Evolutionary conservation across 37 sponge, comb jelly and placozoan species (phyloP).

Genomic region (Haliclona indistincta): DNA sequence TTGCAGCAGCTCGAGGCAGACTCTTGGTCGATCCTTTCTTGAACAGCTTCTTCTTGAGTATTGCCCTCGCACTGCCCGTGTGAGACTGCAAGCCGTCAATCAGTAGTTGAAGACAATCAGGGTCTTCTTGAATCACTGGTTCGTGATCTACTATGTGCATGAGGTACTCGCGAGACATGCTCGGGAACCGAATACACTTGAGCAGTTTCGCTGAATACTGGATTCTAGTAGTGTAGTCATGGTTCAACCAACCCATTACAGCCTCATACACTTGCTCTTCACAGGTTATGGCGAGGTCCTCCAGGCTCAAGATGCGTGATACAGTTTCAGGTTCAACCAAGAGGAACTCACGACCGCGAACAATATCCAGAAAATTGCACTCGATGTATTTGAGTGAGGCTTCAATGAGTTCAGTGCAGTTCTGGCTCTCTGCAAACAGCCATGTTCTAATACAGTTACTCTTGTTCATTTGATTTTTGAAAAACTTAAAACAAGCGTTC

Average conservation of each 20-base stretch:
- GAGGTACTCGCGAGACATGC: slow-evolving; percentile 65
- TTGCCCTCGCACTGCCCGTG: slow-evolving; percentile 13
- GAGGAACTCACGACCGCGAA: slow-evolving; percentile 60
- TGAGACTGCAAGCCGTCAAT: slow-evolving; percentile 62
- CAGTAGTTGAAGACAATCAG: slow-evolving; percentile 38
- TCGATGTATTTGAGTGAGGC: slow-evolving; percentile 60
- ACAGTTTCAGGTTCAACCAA: slow-evolving; percentile 42
- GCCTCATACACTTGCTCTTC: slow-evolving; percentile 86
- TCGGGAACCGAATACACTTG: slow-evolving; percentile 47
- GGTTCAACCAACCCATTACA: slow-evolving; percentile 58
- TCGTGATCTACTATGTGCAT: slow-evolving; percentile 63
- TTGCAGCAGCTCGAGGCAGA: slow-evolving; percentile 47
- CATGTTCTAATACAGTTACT: slow-evolving; percentile 74
- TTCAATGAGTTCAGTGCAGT: slow-evolving; percentile 62
- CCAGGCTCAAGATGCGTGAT: slow-evolving; percentile 25
- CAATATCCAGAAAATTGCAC: slow-evolving; percentile 60
- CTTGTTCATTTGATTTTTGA: slow-evolving; percentile 64
- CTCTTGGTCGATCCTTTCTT: neutral
- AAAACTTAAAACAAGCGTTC: slow-evolving; percentile 74
- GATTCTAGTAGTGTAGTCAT: slow-evolving; percentile 41
- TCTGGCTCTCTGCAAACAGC: slow-evolving; percentile 64
- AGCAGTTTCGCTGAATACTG: slow-evolving; percentile 30
- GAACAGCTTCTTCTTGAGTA: slow-evolving; percentile 40
- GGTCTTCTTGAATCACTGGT: slow-evolving; percentile 45
- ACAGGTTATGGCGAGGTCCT: slow-evolving; percentile 53